Conservation (phyloP, 1,140 invertebrate genomes). For the Spodoptera litura region DNA sequence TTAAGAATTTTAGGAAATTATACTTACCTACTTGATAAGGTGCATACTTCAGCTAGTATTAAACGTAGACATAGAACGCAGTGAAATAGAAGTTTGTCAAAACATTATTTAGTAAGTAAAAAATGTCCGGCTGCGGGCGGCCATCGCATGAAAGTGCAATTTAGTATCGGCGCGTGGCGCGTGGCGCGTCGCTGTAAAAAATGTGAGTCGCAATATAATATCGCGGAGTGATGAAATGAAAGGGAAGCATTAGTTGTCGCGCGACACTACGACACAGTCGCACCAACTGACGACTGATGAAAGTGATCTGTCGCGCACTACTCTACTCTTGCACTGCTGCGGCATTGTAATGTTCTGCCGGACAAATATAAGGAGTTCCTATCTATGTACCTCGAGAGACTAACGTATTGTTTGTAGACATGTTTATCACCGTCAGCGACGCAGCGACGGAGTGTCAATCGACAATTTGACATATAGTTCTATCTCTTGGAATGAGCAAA, state of each 20-base stretch:
- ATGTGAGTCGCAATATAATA: constrained; percentile 28
- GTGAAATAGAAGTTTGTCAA: background rate
- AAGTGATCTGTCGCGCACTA: background rate
- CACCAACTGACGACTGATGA: background rate
- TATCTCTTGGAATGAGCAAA: no score
- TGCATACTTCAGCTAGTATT: no score
- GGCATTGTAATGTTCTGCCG: no score
- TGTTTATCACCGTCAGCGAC: no score
- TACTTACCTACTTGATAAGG: no score
- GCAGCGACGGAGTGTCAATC: no score
- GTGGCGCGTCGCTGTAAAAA: background rate
- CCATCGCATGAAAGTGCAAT: constrained; percentile 29
- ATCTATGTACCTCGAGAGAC: no score
- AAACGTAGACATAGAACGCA: background rate
- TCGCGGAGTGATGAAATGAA: constrained; percentile 2
- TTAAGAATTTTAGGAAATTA: no score
- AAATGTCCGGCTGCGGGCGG: background rate
- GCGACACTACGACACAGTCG: background rate
- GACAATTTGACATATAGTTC: no score
- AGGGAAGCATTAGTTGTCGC: constrained; percentile 1
- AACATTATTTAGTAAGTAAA: background rate
- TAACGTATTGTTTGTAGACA: no score
- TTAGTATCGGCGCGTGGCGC: background rate
- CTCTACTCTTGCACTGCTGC: background rate
- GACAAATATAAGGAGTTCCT: no score